Conservation (phyloP, 37 sponge, comb jelly and placozoan species). For the Hexactinellida sp. region DNA sequence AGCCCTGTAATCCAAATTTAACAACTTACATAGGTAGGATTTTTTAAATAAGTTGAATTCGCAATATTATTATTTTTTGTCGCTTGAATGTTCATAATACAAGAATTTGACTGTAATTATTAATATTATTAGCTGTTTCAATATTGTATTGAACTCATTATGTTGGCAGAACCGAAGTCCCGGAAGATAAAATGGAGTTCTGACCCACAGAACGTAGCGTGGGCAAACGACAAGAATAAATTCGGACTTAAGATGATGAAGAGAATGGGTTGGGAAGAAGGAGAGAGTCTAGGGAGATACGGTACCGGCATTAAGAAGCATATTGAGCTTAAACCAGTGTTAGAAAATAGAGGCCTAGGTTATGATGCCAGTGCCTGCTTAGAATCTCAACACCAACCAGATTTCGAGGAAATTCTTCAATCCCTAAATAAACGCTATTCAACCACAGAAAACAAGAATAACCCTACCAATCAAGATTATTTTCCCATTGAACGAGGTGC, state of each 20-base stretch:
- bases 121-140: too few species aligned
- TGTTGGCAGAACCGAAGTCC: neutral
- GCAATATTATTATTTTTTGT: too few species aligned
- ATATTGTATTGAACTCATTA: too few species aligned
- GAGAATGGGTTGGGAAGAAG: conserved; percentile 8
- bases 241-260: neutral
- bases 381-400: neutral
- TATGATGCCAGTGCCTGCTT: neutral
- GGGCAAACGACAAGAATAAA: neutral
- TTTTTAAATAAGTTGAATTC: too few species aligned
- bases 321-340: neutral
- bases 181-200: neutral
- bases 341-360: neutral
- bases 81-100: too few species aligned
- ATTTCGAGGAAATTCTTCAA: neutral
- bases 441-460: neutral
- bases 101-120: too few species aligned
- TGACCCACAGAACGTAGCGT: neutral
- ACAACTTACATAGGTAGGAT: too few species aligned
- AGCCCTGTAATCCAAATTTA: too few species aligned
- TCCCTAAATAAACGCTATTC: neutral
- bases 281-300: neutral
- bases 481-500: neutral
- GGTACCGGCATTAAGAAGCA: neutral
- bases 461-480: neutral